These are phyloP conservation scores for Philereme transversata DNA, from an alignment of 2,888 invertebrate genomes.

Conservation along the genomic window DNA sequence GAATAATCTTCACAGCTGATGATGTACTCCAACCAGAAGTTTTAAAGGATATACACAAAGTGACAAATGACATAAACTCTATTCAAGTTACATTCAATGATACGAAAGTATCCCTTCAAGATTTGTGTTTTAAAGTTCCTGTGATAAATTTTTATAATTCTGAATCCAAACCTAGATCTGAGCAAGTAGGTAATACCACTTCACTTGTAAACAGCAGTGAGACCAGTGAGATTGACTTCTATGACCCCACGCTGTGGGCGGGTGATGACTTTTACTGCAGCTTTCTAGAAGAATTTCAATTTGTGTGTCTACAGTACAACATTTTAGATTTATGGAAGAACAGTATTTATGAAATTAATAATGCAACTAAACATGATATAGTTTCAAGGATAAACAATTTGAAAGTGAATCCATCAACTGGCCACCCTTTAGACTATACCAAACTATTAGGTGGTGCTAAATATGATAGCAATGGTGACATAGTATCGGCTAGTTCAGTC, in stretches of 20 bases:
- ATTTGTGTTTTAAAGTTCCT: constrained; percentile 77
- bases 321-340: constrained; percentile 89
- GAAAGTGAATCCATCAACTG: constrained; percentile 85
- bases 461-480: constrained; percentile 83
- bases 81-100: constrained; percentile 58
- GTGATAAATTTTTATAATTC: constrained; percentile 67
- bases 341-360: constrained; percentile 76
- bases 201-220: constrained; percentile 39
- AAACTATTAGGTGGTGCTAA: constrained; percentile 85
- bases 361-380: constrained; percentile 85
- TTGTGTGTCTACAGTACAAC: constrained; percentile 86
- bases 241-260: constrained; percentile 84
- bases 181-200: constrained; percentile 37
- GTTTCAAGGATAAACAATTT: constrained; percentile 84
- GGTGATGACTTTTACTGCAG: constrained; percentile 85
- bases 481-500: constrained; percentile 86
- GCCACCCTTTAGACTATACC: constrained; percentile 86
- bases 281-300: constrained; percentile 84
- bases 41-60: constrained; percentile 77
- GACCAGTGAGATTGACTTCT: constrained; percentile 56
- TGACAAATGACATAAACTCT: constrained; percentile 77
- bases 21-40: constrained; percentile 86
- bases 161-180: constrained; percentile 53
- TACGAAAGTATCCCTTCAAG: constrained; percentile 53
- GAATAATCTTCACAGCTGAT: constrained; percentile 85